Percentiles rank a stretch among this genome's conserved stretches.
These are phyloP conservation scores for Halictus ligatus DNA, from an alignment of 2,888 invertebrate genomes.

Conservation along the genomic window DNA sequence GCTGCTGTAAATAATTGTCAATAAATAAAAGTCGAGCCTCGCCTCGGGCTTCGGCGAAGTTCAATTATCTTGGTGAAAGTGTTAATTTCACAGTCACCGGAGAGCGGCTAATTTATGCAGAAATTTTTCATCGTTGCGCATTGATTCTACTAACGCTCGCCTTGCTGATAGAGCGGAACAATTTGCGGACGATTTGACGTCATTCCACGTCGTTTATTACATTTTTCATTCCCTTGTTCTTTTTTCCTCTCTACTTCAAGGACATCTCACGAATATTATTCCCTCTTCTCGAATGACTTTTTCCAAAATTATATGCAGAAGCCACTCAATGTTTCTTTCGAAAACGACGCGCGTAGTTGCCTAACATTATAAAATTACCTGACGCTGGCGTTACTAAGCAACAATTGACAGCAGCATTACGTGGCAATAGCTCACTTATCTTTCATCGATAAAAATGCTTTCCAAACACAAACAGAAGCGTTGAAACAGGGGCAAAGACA, in stretches of 20 bases:
- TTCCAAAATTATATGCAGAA: not conserved
- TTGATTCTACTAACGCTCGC: not conserved
- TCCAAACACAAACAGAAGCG: not conserved
- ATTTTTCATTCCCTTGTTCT: not conserved
- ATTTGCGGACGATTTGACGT: not conserved
- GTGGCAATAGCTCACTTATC: not conserved
- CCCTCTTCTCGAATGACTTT: not conserved
- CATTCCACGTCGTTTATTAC: not conserved
- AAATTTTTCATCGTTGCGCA: not conserved
- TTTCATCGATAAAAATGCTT: not conserved
- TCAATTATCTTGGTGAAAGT: conserved; percentile 26
- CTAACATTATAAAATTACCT: not conserved
- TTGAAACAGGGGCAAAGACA: not conserved
- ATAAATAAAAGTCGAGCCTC: not conserved
- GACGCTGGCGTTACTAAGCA: not conserved
- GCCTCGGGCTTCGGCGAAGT: not conserved
- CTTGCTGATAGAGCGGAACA: not conserved
- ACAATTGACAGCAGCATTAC: not conserved
- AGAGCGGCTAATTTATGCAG: not conserved
- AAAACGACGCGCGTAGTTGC: not conserved
- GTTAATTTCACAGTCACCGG: not conserved
- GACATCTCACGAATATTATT: not conserved
- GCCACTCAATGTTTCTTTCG: too few species aligned
- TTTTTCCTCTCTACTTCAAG: not conserved
- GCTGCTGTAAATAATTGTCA: not conserved